Conservation (phyloP, 2,888 invertebrate genomes). For the Drosophila prolongata region DNA sequence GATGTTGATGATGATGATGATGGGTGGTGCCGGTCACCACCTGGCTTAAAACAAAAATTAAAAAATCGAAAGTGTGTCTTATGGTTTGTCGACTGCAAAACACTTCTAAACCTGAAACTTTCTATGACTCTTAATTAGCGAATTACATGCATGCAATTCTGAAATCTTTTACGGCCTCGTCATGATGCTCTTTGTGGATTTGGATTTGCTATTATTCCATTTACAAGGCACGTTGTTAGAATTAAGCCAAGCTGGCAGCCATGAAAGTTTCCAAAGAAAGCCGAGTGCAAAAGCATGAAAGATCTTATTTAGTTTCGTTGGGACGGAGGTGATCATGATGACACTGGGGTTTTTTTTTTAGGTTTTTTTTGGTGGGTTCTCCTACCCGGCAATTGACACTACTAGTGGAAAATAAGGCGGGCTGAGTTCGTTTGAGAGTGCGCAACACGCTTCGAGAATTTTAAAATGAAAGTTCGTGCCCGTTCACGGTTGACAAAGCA, state of each 20-base stretch:
- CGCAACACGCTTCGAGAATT: constrained; percentile 64
- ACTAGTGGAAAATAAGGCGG: constrained; percentile 28
- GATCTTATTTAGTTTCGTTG: neutral
- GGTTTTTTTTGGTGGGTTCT: constrained; percentile 12
- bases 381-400: constrained; percentile 19
- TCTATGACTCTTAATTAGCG: constrained; percentile 56
- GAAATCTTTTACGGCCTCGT: constrained; percentile 25
- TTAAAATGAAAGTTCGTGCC: constrained; percentile 80
- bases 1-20: constrained; percentile 7
- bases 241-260: constrained; percentile 52
- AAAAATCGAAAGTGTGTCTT: constrained; percentile 33
- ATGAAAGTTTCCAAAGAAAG: constrained; percentile 58
- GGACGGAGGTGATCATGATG: constrained; percentile 31
- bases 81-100: constrained; percentile 1
- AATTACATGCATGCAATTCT: constrained; percentile 49
- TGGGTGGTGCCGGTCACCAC: constrained; percentile 1
- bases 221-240: constrained; percentile 54
- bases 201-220: neutral
- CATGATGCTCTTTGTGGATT: constrained; percentile 10
- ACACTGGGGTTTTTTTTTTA: no score
- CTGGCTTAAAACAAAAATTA: neutral
- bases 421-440: constrained; percentile 26
- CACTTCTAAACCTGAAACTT: constrained; percentile 53
- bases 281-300: constrained; percentile 31
- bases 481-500: constrained; percentile 77